phyloP scores from a whole-genome alignment of 2,888 invertebrate species.

The Diarsia brunnea region DNA sequence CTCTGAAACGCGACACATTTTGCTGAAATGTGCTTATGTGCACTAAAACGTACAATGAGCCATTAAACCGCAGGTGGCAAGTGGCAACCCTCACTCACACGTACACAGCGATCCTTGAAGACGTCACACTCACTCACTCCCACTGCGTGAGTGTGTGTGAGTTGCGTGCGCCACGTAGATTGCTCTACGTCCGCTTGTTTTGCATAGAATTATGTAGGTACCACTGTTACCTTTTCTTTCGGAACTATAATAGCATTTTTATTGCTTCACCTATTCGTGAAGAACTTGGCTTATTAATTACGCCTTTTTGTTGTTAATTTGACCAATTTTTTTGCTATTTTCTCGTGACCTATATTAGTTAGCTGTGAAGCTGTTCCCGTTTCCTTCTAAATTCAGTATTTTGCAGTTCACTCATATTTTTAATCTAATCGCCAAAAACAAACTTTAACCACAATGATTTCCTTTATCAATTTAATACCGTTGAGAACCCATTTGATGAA shows the following conservation, averaged over 20 bases:
- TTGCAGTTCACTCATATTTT: background rate
- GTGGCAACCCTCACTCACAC: slow-evolving; percentile 68
- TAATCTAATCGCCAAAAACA: slow-evolving; percentile 23
- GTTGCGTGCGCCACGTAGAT: slow-evolving; percentile 80
- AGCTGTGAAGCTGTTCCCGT: background rate
- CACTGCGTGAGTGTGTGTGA: slow-evolving; percentile 73
- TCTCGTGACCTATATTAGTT: slow-evolving; percentile 8
- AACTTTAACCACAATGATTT: slow-evolving; percentile 15
- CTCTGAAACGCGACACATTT: slow-evolving; percentile 61
- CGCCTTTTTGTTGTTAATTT: background rate
- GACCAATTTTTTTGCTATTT: slow-evolving; percentile 10
- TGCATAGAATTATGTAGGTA: slow-evolving; percentile 74
- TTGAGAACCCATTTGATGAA: slow-evolving; percentile 21
- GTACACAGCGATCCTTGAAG: slow-evolving; percentile 77
- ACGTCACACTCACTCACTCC: slow-evolving; percentile 73
- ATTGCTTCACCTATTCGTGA: background rate
- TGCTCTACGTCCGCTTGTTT: slow-evolving; percentile 74
- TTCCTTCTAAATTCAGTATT: background rate
- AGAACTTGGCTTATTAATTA: background rate
- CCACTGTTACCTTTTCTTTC: slow-evolving; percentile 49
- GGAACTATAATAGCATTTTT: slow-evolving; percentile 5
- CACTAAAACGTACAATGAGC: slow-evolving; percentile 68
- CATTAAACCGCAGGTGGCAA: slow-evolving; percentile 65
- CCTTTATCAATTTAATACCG: slow-evolving; percentile 33
- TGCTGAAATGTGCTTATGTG: slow-evolving; percentile 64